These are phyloP conservation scores for Calyptommatus sinebrachiatus DNA, from an alignment of 2,113 vertebrate species.

Conservation along the genomic window DNA sequence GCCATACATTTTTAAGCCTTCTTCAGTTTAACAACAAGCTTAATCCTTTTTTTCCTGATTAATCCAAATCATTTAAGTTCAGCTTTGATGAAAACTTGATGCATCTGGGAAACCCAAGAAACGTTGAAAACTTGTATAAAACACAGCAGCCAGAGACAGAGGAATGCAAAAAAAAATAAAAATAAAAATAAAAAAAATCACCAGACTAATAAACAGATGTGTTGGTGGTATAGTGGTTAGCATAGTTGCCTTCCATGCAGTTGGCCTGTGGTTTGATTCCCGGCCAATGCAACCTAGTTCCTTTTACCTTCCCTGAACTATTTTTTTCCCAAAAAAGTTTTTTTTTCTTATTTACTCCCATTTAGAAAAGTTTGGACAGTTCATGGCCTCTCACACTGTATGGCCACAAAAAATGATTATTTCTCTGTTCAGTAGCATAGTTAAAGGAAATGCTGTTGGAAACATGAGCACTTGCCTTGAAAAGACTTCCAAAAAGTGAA, in stretches of 20 bases:
- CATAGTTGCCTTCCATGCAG: slow-evolving; percentile 14
- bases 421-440: not conserved
- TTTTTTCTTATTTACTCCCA: not conserved
- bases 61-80: too few species aligned
- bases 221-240: slow-evolving; percentile 20
- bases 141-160: too few species aligned
- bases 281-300: not conserved
- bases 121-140: too few species aligned
- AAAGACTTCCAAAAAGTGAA: not conserved
- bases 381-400: not conserved
- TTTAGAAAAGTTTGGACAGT: not conserved
- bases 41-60: too few species aligned
- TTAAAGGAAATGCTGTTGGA: not conserved
- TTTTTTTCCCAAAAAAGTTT: too few species aligned
- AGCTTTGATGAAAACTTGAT: too few species aligned
- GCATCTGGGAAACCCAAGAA: too few species aligned
- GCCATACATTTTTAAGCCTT: too few species aligned
- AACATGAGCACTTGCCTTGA: not conserved
- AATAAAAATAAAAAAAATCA: too few species aligned
- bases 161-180: too few species aligned
- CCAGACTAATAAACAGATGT: not conserved
- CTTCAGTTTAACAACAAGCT: too few species aligned
- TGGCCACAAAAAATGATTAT: not conserved
- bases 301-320: too few species aligned
- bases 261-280: slow-evolving; percentile 33